Evolutionary conservation across 1,140 invertebrate species (phyloP).

Genomic region (Triops longicaudatus): DNA sequence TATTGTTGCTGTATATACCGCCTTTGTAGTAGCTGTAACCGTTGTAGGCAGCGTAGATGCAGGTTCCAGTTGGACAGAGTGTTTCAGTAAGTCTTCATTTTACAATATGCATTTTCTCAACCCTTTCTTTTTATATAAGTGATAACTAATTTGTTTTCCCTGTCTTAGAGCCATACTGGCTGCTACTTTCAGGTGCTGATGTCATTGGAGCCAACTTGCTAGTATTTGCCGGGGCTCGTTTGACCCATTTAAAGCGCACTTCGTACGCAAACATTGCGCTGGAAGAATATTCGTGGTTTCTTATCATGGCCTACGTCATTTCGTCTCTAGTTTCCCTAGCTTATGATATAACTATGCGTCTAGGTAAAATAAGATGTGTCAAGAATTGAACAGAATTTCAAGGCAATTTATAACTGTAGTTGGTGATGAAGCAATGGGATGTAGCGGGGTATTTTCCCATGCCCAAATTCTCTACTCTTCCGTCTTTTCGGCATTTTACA

Average conservation of each 20-base stretch:
- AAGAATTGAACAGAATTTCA: background rate
- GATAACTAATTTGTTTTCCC: constrained; percentile 23
- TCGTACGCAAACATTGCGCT: constrained; percentile 43
- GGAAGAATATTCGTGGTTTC: constrained; percentile 46
- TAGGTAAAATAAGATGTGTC: constrained; percentile 38
- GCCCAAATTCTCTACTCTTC: constrained; percentile 45
- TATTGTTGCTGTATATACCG: constrained; percentile 37
- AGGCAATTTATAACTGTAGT: constrained; percentile 37
- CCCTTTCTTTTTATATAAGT: background rate
- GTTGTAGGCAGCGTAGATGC: constrained; percentile 45
- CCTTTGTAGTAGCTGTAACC: constrained; percentile 44
- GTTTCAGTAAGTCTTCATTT: constrained; percentile 41
- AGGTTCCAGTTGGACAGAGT: constrained; percentile 43
- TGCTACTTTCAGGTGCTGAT: constrained; percentile 46
- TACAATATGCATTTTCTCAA: constrained; percentile 17
- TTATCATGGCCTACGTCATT: constrained; percentile 45
- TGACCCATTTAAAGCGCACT: constrained; percentile 42
- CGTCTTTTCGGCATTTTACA: constrained; percentile 41
- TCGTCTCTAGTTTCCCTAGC: constrained; percentile 44
- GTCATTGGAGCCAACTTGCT: constrained; percentile 47
- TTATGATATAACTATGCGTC: constrained; percentile 44
- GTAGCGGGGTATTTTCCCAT: constrained; percentile 47
- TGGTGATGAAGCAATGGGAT: constrained; percentile 43
- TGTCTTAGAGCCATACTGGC: constrained; percentile 46
- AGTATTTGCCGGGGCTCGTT: constrained; percentile 43